Conservation (phyloP, 2,797 vertebrate species). For the Lerista edwardsae region DNA sequence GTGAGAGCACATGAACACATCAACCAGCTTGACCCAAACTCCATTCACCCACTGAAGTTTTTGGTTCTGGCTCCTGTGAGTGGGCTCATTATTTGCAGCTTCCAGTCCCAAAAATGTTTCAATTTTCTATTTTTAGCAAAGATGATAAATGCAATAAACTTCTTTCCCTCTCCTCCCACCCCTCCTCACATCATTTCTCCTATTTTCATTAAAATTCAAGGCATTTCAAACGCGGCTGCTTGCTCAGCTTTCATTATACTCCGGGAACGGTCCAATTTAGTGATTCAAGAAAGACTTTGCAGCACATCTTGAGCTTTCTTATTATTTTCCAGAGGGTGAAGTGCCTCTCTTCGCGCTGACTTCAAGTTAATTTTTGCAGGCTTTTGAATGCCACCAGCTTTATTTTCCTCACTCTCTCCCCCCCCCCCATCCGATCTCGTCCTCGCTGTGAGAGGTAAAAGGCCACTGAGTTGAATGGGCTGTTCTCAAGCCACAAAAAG, state of each 20-base stretch:
- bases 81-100: neutral
- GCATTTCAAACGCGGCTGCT: conserved; percentile 9
- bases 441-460: conserved; percentile 15
- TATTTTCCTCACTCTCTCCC: conserved; percentile 23
- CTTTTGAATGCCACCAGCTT: conserved; percentile 5
- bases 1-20: neutral
- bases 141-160: neutral
- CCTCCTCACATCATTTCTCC: neutral
- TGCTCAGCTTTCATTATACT: conserved; percentile 33
- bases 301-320: conserved; percentile 5
- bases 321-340: conserved; percentile 6
- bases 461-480: conserved; percentile 2
- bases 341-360: conserved; percentile 9
- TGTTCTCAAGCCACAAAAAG: neutral
- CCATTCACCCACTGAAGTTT: neutral
- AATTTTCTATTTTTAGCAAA: conserved; percentile 28
- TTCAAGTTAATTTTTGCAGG: conserved; percentile 44
- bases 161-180: neutral
- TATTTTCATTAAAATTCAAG: conserved; percentile 32
- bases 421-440: neutral
- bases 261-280: conserved; percentile 21
- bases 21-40: neutral
- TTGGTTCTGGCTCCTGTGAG: neutral
- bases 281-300: conserved; percentile 37
- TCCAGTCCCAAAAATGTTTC: neutral